A percentile compares a stretch with the other conserved stretches of the same genome.
Evolutionary conservation across 2,113 vertebrate genomes (phyloP).

Genomic region (Balaenoptera acutorostrata): DNA sequence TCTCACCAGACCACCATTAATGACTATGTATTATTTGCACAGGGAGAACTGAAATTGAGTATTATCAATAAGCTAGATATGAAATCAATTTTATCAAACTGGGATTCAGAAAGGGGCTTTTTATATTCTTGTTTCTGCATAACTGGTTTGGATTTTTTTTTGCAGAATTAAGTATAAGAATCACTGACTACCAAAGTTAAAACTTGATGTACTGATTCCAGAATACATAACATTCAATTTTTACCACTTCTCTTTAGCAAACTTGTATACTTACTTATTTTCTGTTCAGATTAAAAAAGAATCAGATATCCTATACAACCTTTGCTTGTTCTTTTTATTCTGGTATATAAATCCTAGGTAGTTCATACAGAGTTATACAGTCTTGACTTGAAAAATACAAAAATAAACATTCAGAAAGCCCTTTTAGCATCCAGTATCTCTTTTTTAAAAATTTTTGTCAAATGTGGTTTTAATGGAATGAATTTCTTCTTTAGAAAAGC

Average conservation of each 20-base stretch:
- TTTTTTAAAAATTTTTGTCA: not conserved
- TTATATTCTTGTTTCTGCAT: constrained; percentile 52
- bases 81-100: constrained; percentile 46
- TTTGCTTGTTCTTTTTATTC: constrained; percentile 45
- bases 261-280: constrained; percentile 65
- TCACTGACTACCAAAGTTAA: constrained; percentile 44
- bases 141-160: constrained; percentile 41
- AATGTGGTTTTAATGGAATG: not conserved
- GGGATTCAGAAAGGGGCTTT: constrained; percentile 24
- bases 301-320: constrained; percentile 16
- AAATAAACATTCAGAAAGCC: constrained; percentile 13
- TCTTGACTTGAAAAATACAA: constrained; percentile 14
- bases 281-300: constrained; percentile 66
- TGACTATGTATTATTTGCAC: constrained; percentile 24
- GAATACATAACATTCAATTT: constrained; percentile 47
- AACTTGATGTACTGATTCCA: constrained; percentile 54
- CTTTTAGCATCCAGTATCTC: not conserved
- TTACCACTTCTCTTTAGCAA: constrained; percentile 51
- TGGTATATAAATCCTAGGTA: not conserved
- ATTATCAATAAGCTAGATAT: constrained; percentile 25
- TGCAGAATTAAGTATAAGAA: constrained; percentile 58
- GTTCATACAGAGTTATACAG: not conserved
- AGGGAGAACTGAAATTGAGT: constrained; percentile 41
- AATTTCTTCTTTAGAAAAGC: constrained; percentile 28
- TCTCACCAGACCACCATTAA: not conserved